phyloP scores from a whole-genome alignment of 1,140 invertebrate genomes.

The Pogonomyrmex barbatus region DNA sequence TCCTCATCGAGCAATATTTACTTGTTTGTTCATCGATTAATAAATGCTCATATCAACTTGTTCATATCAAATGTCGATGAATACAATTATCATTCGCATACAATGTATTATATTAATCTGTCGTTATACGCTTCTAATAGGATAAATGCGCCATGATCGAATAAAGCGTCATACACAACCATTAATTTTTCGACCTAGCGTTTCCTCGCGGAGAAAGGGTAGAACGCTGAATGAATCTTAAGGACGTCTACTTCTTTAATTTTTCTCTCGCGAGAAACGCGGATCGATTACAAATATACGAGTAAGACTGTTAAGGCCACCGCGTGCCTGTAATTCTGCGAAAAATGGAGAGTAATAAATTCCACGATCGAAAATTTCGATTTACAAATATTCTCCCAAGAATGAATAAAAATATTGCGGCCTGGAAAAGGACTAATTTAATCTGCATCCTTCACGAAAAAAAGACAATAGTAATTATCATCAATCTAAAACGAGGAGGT shows the following conservation, averaged over 20 bases:
- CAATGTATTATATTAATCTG: conserved; percentile 16
- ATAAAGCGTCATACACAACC: background rate
- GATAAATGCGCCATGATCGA: conserved; percentile 2
- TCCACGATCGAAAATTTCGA: conserved; percentile 8
- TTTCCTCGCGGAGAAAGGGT: conserved; percentile 10
- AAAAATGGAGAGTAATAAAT: conserved; percentile 33
- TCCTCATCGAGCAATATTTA: conserved; percentile 49
- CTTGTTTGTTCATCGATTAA: conserved; percentile 42
- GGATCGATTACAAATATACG: conserved; percentile 32
- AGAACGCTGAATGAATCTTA: background rate
- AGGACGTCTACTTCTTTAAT: conserved; percentile 11
- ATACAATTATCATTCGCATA: conserved; percentile 40
- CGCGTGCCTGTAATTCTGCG: background rate
- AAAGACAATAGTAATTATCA: background rate
- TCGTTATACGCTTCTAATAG: background rate
- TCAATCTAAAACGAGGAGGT: background rate
- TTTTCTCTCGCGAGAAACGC: conserved; percentile 25
- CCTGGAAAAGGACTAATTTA: background rate
- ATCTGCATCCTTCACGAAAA: background rate
- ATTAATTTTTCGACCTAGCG: conserved; percentile 7
- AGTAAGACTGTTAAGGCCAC: conserved; percentile 20
- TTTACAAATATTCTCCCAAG: background rate
- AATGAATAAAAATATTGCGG: background rate
- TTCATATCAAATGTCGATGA: conserved; percentile 19
- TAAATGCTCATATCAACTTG: conserved; percentile 50